Evolutionary conservation across 2,113 vertebrate genomes (phyloP), one percentile per base, ranked within the genome.

Genomic region (Salvelinus sp.): DNA sequence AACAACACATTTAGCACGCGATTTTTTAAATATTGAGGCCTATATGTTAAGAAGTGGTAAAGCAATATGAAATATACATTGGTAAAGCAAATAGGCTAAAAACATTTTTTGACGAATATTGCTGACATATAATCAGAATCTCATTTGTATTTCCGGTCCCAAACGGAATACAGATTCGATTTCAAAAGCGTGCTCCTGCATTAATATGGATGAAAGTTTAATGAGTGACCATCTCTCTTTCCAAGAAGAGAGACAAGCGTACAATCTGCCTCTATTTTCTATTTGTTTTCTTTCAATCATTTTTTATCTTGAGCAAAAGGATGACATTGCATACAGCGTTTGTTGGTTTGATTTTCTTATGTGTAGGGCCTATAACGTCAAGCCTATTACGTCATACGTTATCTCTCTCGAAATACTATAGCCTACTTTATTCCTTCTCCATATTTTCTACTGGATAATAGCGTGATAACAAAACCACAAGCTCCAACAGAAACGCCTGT

Each of bases 171-270:
- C 16, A 58, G 33, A 54, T 74, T 50, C 54, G 9, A 44, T 54
- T 74, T 47, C 64, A 13, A 3, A 0, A 1, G 44, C 58, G 5
- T 38, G 71, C 47, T 23, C 47, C 57, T 66, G 65, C 76, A 79
- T 84, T 69, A 84, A 85, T 80, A 82, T 83, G 80, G 72, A 83
- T 76, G 80, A 54, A 18, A 58, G 18, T 65, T 25, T 28, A 71
- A 66, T 44, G 69, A 28, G 12, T 44, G 38, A 38, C 38, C 38
- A 38, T 38, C 44, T 25, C 18, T 44, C 57, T 6, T 63, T 63
- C 30, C 30, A 74, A 64, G 60, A 50, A 71, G 58, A 22, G 58
- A 60, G 58, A 22, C 2, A 38, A 44, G 9, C 58, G 6, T 62
- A 62, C 2, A 62, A 23, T 16, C 50, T 54, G 14, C 3, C 50